Evolutionary conservation across 1,140 invertebrate genomes (phyloP).

Genomic region (Drosophila tropicalis): DNA sequence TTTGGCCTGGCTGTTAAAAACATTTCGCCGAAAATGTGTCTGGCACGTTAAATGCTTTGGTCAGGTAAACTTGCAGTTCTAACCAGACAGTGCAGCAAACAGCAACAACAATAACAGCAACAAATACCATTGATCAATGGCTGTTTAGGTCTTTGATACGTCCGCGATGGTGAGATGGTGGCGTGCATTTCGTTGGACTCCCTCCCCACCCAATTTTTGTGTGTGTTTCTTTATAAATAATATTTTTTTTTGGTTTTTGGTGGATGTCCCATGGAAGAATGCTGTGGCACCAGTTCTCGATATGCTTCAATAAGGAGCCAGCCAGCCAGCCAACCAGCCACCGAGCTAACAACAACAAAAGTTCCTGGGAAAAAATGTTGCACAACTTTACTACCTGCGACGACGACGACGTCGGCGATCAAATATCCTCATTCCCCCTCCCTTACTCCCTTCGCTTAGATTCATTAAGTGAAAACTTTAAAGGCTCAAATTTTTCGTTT

Average conservation of each 20-base stretch:
- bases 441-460: conserved; percentile 63
- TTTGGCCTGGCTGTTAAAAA: conserved; percentile 59
- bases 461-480: conserved; percentile 81
- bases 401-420: conserved; percentile 54
- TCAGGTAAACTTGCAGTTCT: conserved; percentile 76
- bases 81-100: conserved; percentile 71
- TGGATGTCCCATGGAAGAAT: conserved; percentile 78
- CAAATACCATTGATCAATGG: conserved; percentile 78
- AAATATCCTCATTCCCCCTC: conserved; percentile 33
- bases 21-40: conserved; percentile 81
- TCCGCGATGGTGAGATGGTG: conserved; percentile 58
- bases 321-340: conserved; percentile 21
- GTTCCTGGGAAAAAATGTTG: conserved; percentile 82
- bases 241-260: conserved; percentile 41
- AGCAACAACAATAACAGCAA: conserved; percentile 47
- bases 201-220: conserved; percentile 20
- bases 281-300: conserved; percentile 76
- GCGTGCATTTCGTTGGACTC: conserved; percentile 41
- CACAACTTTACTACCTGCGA: conserved; percentile 77
- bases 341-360: conserved; percentile 38
- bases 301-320: conserved; percentile 74
- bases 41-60: conserved; percentile 78
- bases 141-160: conserved; percentile 76
- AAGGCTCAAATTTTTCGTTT: conserved; percentile 78
- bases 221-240: conserved; percentile 22